Evolutionary conservation across 2,797 vertebrate species (phyloP).

Genomic region (Dallia pectoralis): DNA sequence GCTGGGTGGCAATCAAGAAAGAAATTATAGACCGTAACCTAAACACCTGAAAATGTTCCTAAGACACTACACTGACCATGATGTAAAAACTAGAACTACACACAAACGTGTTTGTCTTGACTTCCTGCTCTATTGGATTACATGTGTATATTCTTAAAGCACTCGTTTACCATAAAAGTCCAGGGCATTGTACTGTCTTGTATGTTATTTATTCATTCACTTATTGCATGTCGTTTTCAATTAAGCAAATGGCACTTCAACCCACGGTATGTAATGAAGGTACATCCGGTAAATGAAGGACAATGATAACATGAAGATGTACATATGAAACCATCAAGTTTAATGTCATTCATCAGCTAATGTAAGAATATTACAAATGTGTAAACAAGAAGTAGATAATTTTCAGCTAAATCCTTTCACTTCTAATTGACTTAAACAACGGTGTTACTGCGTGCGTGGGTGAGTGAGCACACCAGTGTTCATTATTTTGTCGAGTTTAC

Average conservation of each 20-base stretch:
- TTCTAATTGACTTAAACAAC: no score
- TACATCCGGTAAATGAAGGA: background rate
- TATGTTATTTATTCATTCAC: background rate
- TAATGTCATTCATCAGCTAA: background rate
- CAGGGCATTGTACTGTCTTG: background rate
- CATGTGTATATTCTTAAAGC: background rate
- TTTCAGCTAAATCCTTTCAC: no score
- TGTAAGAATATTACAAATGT: background rate
- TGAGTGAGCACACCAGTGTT: no score
- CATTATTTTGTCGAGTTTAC: no score
- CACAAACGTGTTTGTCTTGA: constrained; percentile 1
- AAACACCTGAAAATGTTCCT: constrained; percentile 31
- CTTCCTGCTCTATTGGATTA: background rate
- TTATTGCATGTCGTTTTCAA: background rate
- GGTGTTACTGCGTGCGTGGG: no score
- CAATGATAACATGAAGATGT: background rate
- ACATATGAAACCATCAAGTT: background rate
- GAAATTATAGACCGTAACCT: constrained; percentile 45
- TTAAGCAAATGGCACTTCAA: background rate
- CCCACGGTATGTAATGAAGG: background rate
- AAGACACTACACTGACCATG: constrained; percentile 7
- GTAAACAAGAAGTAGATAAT: background rate
- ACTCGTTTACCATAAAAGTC: background rate
- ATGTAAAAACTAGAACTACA: constrained; percentile 32
- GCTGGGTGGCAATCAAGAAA: constrained; percentile 47